A percentile compares a stretch with the other conserved stretches of the same genome.
phyloP scores from a whole-genome alignment of 2,888 invertebrate genomes.

The Empis stercorea region DNA sequence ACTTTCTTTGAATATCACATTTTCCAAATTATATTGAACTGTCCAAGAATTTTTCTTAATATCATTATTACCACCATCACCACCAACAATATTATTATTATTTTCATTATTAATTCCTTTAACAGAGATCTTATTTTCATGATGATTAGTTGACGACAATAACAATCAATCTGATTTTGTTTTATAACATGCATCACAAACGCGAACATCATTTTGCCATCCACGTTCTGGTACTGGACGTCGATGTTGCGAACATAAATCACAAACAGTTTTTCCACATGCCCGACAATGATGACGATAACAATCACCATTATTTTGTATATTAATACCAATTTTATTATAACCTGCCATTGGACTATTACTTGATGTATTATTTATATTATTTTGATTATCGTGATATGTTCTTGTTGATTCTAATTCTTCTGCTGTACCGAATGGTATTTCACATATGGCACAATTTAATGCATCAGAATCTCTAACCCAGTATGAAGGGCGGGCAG shows the following conservation, averaged over 20 bases:
- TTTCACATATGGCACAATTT: conserved; percentile 51
- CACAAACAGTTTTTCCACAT: conserved; percentile 60
- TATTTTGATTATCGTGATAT: conserved; percentile 14
- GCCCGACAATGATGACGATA: conserved; percentile 53
- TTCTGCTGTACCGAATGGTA: conserved; percentile 41
- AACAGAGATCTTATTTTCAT: too few relatives aligned
- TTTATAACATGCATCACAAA: conserved; percentile 51
- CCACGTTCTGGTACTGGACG: conserved; percentile 58
- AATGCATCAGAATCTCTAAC: conserved; percentile 58
- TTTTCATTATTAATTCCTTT: too few relatives aligned
- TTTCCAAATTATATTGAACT: background rate
- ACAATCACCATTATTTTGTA: conserved; percentile 22
- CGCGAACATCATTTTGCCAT: conserved; percentile 56
- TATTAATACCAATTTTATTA: conserved; percentile 5
- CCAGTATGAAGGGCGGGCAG: conserved; percentile 68
- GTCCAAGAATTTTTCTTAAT: background rate
- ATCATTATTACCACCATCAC: background rate
- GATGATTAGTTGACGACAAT: too few relatives aligned
- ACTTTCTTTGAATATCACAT: too few relatives aligned
- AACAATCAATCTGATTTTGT: too few relatives aligned
- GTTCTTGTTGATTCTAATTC: conserved; percentile 30
- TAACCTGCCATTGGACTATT: conserved; percentile 5
- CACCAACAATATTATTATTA: too few relatives aligned
- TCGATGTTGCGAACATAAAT: conserved; percentile 38
- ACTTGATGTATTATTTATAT: conserved; percentile 24